Evolutionary conservation across 2,888 invertebrate genomes (phyloP).

Genomic region (Hypolimnas misippus): DNA sequence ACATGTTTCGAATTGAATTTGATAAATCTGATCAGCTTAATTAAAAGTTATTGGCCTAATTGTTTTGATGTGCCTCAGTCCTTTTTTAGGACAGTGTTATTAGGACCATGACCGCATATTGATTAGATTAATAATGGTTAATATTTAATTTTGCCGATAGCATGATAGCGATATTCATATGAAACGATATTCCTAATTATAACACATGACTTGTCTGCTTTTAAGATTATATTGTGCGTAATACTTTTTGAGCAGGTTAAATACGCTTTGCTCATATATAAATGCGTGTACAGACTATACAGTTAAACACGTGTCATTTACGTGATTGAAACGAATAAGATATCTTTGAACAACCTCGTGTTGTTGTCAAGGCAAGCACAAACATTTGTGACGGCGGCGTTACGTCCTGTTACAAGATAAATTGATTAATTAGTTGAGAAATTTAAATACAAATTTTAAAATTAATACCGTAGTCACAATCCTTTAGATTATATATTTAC

Average conservation of each 20-base stretch:
- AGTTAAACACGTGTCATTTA: background rate
- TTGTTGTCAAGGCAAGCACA: slow-evolving; percentile 11
- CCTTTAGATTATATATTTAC: background rate
- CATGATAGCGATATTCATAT: background rate
- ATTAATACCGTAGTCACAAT: background rate
- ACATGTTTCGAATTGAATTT: background rate
- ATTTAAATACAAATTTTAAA: background rate
- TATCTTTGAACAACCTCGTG: background rate
- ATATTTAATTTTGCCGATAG: background rate
- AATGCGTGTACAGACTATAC: background rate
- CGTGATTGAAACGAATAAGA: background rate
- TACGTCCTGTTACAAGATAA: background rate
- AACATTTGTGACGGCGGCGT: background rate
- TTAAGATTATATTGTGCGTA: background rate
- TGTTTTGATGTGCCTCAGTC: background rate
- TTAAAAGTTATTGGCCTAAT: slow-evolving; percentile 5
- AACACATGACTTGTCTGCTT: background rate
- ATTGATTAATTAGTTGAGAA: background rate
- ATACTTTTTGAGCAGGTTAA: background rate
- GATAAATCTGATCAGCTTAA: background rate
- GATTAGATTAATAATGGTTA: slow-evolving; percentile 11
- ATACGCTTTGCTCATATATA: no score
- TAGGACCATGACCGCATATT: slow-evolving; percentile 10
- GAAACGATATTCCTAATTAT: background rate
- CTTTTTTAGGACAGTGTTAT: slow-evolving; percentile 1